phyloP scores from a whole-genome alignment of 2,888 invertebrate species.

The Erynnis tages region DNA sequence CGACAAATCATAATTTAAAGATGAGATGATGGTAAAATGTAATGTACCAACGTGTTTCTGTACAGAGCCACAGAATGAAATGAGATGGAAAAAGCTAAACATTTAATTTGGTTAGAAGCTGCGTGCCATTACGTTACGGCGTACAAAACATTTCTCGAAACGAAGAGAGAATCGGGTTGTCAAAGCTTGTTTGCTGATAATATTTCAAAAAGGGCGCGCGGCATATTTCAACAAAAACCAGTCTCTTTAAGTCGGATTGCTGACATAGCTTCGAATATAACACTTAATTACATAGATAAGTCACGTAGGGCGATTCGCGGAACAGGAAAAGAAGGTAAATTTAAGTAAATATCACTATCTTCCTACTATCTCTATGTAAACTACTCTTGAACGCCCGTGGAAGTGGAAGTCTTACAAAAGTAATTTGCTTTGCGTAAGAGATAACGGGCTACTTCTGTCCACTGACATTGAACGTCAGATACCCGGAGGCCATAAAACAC shows the following conservation, averaged over 20 bases:
- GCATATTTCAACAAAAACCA: not conserved
- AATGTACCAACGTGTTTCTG: too few relatives aligned
- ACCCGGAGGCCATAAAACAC: slow-evolving; percentile 24
- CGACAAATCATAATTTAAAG: too few relatives aligned
- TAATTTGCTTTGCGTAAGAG: slow-evolving; percentile 34
- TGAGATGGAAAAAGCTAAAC: not conserved
- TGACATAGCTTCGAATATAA: slow-evolving; percentile 8
- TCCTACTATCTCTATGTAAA: slow-evolving; percentile 18
- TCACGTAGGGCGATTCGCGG: slow-evolving; percentile 17
- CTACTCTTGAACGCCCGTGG: slow-evolving; percentile 29
- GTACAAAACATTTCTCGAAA: not conserved
- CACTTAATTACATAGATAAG: slow-evolving; percentile 20
- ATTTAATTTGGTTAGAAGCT: slow-evolving; percentile 5
- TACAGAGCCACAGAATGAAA: too few relatives aligned
- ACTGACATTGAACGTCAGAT: slow-evolving; percentile 31
- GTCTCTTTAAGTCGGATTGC: not conserved
- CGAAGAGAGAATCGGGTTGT: not conserved
- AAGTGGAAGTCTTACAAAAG: slow-evolving; percentile 32
- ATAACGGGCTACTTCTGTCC: slow-evolving; percentile 26
- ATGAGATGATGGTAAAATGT: too few relatives aligned
- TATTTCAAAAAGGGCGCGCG: slow-evolving; percentile 12
- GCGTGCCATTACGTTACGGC: not conserved
- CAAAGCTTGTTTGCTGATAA: slow-evolving; percentile 18
- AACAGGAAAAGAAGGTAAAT: slow-evolving; percentile 26
- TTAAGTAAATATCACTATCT: slow-evolving; percentile 8